These are phyloP conservation scores for Amblyjoppa fuscipennis DNA, from an alignment of 2,888 invertebrate genomes.

Conservation along the genomic window DNA sequence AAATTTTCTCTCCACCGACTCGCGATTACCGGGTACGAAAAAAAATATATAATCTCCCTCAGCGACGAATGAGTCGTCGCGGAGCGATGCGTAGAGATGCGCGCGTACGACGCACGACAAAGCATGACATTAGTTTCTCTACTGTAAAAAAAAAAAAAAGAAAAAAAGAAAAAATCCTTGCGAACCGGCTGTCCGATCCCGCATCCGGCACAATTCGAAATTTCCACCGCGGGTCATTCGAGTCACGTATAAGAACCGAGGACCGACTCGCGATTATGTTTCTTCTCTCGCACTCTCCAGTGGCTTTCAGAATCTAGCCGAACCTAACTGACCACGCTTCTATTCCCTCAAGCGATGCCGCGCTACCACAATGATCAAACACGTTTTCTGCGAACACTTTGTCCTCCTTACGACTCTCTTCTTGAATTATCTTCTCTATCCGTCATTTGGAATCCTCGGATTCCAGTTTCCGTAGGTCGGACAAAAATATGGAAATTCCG, in stretches of 20 bases:
- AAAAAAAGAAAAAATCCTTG: background rate
- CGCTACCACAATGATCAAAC: constrained; percentile 47
- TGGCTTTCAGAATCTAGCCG: constrained; percentile 27
- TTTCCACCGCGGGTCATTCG: constrained; percentile 68
- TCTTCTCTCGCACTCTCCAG: constrained; percentile 41
- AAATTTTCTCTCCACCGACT: constrained; percentile 10
- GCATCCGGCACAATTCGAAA: constrained; percentile 71
- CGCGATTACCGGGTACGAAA: constrained; percentile 13
- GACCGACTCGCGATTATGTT: constrained; percentile 52
- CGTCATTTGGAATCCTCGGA: background rate
- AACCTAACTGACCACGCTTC: constrained; percentile 38
- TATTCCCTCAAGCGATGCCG: constrained; percentile 27
- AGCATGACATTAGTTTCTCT: constrained; percentile 20
- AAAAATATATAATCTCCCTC: constrained; percentile 47
- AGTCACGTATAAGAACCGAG: constrained; percentile 71
- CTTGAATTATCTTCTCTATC: constrained; percentile 11
- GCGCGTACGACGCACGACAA: constrained; percentile 22
- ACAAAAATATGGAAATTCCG: constrained; percentile 41
- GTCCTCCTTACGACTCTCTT: constrained; percentile 16
- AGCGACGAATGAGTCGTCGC: constrained; percentile 32
- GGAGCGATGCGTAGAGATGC: constrained; percentile 16
- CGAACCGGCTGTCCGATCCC: constrained; percentile 37
- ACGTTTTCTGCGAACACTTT: constrained; percentile 51
- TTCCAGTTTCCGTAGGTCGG: background rate
- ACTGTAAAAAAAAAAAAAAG: constrained; percentile 18